Evolutionary conservation across 2,797 vertebrate species (phyloP).

Genomic region (Thunnus albacares): DNA sequence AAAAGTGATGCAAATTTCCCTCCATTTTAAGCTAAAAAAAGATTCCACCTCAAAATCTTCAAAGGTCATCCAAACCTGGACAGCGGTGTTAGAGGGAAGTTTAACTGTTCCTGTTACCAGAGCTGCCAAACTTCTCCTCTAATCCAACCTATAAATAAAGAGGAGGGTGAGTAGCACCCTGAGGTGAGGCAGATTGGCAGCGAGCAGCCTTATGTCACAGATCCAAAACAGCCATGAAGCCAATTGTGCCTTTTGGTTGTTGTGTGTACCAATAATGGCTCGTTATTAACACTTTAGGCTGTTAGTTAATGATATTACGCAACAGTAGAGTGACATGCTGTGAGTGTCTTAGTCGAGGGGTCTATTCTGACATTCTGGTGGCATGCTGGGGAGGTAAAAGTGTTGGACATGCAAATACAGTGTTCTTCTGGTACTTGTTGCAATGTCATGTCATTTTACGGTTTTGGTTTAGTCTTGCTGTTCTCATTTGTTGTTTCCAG

Average conservation of each 20-base stretch:
- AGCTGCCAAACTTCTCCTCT: constrained; percentile 15
- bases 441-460: background rate
- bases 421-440: background rate
- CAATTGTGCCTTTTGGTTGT: constrained; percentile 46
- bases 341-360: background rate
- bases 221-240: constrained; percentile 30
- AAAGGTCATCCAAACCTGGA: background rate
- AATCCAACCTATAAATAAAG: constrained; percentile 27
- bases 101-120: background rate
- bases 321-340: constrained; percentile 20
- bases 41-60: background rate
- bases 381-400: background rate
- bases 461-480: too few species aligned
- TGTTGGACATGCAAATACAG: background rate
- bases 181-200: constrained; percentile 10
- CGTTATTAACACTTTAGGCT: constrained; percentile 32
- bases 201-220: constrained; percentile 45
- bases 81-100: background rate
- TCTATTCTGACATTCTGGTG: background rate
- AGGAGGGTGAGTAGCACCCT: background rate
- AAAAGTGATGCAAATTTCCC: background rate
- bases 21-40: too few species aligned
- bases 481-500: too few species aligned
- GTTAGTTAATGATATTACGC: constrained; percentile 56
- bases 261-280: constrained; percentile 50